Base-by-base conservation (phyloP, 2,797 vertebrate genomes). In the Urosaurus nigricauda region DNA sequence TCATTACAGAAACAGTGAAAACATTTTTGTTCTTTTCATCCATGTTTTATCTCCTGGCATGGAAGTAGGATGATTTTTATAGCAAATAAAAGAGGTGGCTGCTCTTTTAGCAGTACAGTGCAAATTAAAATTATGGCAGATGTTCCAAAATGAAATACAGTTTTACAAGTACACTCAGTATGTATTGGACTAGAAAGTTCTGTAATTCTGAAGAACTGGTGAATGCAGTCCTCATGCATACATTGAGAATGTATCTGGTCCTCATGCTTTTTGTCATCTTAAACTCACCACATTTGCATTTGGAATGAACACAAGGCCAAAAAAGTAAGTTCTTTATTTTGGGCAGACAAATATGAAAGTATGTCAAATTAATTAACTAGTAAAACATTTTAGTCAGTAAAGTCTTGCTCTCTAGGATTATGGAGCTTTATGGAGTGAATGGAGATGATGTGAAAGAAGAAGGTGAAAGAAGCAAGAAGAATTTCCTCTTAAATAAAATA, bases 101-200 rank as follows among this genome's bases (percentile, higher is more conserved):
- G 84, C 43, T 47, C 26, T 75, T 77, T 14, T 83, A 84, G 78
- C 12, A 87, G 58, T 32, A 16, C 8, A 87, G 1, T 0, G 19
- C 83, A 70, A 89, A 81, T 12, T 71, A 83, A 92, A 91, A 81
- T 37, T 2, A 65, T 35, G 84, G n/a, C 5, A 92, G 92, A 29
- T 32, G 2, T 56, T 87, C 14, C 32, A 51, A 40, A 85, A 90
- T 0, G 51, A 89, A 78, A 56, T 0, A 2, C 16, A 87, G 0
- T 29, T 87, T 63, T 84, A n/a, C 82, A 68, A 68, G 32, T 78
- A 81, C 47, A 60, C 40, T 86, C 70, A 70, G 60, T 35, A 81
- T 71, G 14, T 26, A 26, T 68, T 91, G 74, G 84, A 47, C 87
- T 70, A 74, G 87, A 21, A n/a, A 1, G 4, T 37, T 81, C 37